phyloP scores from a whole-genome alignment of 1,140 invertebrate species.

The Fragariocoptes setiger region DNA sequence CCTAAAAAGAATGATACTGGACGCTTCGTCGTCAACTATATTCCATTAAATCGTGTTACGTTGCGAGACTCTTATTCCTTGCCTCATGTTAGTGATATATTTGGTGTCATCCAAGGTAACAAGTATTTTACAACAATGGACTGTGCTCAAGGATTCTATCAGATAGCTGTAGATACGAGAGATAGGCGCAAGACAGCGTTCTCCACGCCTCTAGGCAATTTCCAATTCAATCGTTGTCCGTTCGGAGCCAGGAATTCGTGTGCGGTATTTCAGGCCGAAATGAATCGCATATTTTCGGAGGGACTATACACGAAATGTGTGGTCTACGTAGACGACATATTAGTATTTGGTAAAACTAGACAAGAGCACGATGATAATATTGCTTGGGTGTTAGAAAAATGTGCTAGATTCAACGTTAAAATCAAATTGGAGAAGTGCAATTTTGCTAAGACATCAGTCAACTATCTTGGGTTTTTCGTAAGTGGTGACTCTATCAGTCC shows the following conservation, averaged over 20 bases:
- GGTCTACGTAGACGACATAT: background rate
- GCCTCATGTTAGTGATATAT: conserved; percentile 17
- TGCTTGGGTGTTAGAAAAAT: background rate
- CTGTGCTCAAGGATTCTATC: background rate
- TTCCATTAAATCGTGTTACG: conserved; percentile 18
- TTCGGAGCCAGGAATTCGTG: background rate
- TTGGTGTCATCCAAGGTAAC: conserved; percentile 15
- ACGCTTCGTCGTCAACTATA: conserved; percentile 19
- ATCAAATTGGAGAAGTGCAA: background rate
- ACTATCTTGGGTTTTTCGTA: background rate
- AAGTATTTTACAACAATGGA: conserved; percentile 14
- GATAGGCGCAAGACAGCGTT: background rate
- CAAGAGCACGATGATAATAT: background rate
- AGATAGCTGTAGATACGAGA: background rate
- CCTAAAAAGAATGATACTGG: conserved; percentile 18
- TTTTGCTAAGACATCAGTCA: background rate
- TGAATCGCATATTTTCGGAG: background rate
- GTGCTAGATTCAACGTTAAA: background rate
- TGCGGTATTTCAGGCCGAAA: background rate
- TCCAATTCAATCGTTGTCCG: background rate
- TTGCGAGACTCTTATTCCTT: conserved; percentile 21
- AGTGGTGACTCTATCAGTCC: background rate
- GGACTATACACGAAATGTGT: background rate
- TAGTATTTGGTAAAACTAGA: background rate
- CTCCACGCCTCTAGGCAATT: background rate